These are phyloP conservation scores for Mungos mungo DNA, from an alignment of 2,113 vertebrate species.

Conservation along the genomic window DNA sequence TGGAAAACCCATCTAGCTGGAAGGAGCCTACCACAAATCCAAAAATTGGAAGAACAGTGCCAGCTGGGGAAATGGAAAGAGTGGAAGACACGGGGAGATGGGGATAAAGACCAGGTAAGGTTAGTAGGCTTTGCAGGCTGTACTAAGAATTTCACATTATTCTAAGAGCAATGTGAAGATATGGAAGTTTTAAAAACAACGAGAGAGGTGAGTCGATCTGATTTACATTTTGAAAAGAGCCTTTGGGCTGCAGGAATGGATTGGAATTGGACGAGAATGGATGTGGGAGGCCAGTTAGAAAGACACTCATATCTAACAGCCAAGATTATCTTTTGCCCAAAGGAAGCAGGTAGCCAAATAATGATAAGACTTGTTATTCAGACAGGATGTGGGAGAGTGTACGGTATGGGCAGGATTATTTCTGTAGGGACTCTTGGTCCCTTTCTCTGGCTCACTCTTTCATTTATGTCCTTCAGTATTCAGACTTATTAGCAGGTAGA, in stretches of 20 bases:
- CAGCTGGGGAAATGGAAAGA: neutral
- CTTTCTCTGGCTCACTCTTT: neutral
- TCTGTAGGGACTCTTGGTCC: neutral
- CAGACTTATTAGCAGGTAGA: neutral
- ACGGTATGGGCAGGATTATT: neutral
- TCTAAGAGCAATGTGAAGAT: neutral
- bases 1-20: neutral
- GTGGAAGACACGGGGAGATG: rapidly evolving
- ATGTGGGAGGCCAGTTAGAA: neutral
- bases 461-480: neutral
- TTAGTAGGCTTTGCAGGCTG: neutral
- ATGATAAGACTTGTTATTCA: neutral
- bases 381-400: neutral
- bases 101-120: too few relatives aligned
- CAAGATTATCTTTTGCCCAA: neutral
- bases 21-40: rapidly evolving
- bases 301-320: neutral
- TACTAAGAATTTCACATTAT: neutral
- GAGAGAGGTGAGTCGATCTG: neutral
- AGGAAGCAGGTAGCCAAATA: neutral
- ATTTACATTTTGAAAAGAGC: slow-evolving; percentile 11
- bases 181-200: neutral
- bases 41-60: neutral
- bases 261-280: neutral
- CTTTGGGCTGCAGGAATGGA: neutral